Conservation (phyloP, 2,797 vertebrate genomes). For the Mycteria americana region DNA sequence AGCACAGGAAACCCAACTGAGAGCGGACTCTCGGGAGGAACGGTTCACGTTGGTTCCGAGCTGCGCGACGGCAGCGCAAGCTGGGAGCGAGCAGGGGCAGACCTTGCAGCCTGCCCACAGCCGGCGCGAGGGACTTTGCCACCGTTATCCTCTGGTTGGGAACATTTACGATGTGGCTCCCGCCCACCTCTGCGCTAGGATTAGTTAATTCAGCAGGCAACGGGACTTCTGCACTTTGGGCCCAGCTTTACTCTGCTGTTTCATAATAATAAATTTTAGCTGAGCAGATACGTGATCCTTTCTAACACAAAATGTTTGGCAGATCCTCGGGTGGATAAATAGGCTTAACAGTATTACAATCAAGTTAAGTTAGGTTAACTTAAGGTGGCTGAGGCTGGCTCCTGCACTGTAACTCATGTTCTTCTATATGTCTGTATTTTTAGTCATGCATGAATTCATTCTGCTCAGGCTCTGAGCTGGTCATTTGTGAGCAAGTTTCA, state of each 20-base stretch:
- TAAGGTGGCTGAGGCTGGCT: not conserved
- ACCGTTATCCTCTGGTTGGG: accelerated
- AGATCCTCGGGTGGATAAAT: not conserved
- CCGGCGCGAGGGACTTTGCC: accelerated
- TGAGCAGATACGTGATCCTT: not conserved
- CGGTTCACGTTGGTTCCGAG: accelerated
- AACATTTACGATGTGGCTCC: accelerated
- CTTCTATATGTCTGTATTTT: not conserved
- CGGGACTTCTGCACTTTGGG: not conserved
- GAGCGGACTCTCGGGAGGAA: accelerated
- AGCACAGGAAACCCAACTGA: not conserved
- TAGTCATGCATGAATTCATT: not conserved
- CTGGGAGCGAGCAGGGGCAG: not conserved
- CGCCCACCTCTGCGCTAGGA: accelerated
- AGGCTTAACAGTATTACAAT: not conserved
- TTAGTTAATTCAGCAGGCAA: not conserved
- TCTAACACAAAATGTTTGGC: not conserved
- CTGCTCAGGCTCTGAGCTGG: not conserved
- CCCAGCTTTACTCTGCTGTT: not conserved
- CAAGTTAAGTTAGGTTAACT: not conserved
- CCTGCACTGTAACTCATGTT: not conserved
- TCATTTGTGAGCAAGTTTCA: not conserved
- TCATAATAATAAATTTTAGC: not conserved
- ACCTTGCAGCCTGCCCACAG: not conserved
- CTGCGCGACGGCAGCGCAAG: accelerated